phyloP scores from a whole-genome alignment of 1,140 invertebrate genomes.

The Mactra quadrangularis region DNA sequence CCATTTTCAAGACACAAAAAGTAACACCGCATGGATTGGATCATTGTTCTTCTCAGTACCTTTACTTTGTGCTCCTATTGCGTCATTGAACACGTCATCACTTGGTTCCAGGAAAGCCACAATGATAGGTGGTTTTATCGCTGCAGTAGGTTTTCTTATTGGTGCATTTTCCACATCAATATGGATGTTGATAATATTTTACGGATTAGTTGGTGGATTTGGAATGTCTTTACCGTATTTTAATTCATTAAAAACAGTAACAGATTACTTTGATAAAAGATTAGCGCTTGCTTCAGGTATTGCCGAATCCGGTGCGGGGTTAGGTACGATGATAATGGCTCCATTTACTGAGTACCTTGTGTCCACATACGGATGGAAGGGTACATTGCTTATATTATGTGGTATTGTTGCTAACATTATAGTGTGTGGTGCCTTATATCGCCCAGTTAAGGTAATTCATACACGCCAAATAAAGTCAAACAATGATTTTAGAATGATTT shows the following conservation, averaged over 20 bases:
- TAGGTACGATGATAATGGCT: constrained; percentile 82
- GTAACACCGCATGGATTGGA: constrained; percentile 92
- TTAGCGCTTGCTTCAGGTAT: constrained; percentile 95
- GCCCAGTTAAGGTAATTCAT: constrained; percentile 85
- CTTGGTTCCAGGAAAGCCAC: constrained; percentile 91
- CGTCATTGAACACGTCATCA: constrained; percentile 93
- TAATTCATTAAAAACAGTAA: constrained; percentile 87
- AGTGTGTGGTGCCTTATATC: constrained; percentile 91
- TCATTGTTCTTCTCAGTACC: constrained; percentile 81
- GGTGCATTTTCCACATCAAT: constrained; percentile 86
- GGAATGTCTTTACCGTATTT: constrained; percentile 95
- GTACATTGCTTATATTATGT: constrained; percentile 91
- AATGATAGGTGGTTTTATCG: constrained; percentile 89
- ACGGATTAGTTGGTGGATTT: constrained; percentile 93
- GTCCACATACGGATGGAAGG: constrained; percentile 78
- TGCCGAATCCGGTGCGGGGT: constrained; percentile 85
- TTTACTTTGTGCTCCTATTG: constrained; percentile 92
- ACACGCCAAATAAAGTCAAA: no score
- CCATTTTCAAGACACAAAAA: constrained; percentile 93
- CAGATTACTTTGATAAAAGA: constrained; percentile 96
- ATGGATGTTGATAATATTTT: constrained; percentile 90
- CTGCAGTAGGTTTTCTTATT: constrained; percentile 91
- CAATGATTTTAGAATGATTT: neutral
- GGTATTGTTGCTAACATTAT: constrained; percentile 91
- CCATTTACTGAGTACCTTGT: constrained; percentile 78